Percentiles rank a stretch among this genome's conserved stretches.
Conservation (phyloP, 2,888 invertebrate genomes). For the Trachelus tabidus region DNA sequence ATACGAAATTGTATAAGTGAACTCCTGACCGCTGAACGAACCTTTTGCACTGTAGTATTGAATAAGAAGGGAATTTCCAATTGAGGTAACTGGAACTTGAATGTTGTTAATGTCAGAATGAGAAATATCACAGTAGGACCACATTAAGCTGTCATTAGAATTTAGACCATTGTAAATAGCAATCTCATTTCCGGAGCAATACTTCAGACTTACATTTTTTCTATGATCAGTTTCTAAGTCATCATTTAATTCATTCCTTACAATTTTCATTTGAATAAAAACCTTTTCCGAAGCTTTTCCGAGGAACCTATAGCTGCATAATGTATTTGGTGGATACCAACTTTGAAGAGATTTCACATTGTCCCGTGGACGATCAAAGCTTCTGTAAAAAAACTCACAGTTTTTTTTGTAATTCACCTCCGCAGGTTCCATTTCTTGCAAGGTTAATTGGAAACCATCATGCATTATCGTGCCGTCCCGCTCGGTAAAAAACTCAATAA, state of each 20-base stretch:
- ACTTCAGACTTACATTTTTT: slow-evolving; percentile 39
- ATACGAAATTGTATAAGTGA: slow-evolving; percentile 54
- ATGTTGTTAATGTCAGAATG: slow-evolving; percentile 56
- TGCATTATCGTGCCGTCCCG: slow-evolving; percentile 57
- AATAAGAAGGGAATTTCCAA: slow-evolving; percentile 47
- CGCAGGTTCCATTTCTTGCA: slow-evolving; percentile 41
- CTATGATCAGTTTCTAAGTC: slow-evolving; percentile 21
- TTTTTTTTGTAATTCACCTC: slow-evolving; percentile 14
- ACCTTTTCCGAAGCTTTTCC: slow-evolving; percentile 52
- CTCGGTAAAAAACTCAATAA: slow-evolving; percentile 50
- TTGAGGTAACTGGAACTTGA: slow-evolving; percentile 52
- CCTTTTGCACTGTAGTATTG: slow-evolving; percentile 55
- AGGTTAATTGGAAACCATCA: slow-evolving; percentile 52
- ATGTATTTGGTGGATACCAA: slow-evolving; percentile 38
- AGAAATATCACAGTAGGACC: slow-evolving; percentile 55
- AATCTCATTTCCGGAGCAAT: slow-evolving; percentile 53
- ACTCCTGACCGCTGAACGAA: slow-evolving; percentile 54
- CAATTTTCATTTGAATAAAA: slow-evolving; percentile 51
- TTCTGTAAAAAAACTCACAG: slow-evolving; percentile 49
- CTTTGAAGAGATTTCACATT: slow-evolving; percentile 42
- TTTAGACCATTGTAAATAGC: slow-evolving; percentile 50
- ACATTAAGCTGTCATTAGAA: slow-evolving; percentile 45
- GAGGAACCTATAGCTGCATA: slow-evolving; percentile 51
- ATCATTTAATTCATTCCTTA: slow-evolving; percentile 40
- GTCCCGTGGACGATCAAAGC: slow-evolving; percentile 32